phyloP scores from a whole-genome alignment of 2,888 invertebrate species.

The Drosophila mimetica region DNA sequence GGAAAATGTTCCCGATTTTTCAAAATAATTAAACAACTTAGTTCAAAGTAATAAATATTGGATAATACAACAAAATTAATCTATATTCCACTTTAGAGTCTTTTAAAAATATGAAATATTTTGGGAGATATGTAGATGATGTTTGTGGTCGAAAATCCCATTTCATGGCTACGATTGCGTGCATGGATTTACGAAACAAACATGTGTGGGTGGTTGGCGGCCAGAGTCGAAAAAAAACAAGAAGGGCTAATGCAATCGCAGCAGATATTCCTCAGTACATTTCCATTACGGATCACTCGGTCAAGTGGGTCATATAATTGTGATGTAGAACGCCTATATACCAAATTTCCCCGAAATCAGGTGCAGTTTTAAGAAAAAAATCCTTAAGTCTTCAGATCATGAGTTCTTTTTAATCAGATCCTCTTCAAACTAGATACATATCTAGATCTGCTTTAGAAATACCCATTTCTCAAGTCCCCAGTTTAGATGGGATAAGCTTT shows the following conservation, averaged over 20 bases:
- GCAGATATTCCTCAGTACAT: conserved; percentile 16
- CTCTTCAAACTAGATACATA: neutral
- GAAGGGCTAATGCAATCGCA: conserved; percentile 51
- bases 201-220: conserved; percentile 14
- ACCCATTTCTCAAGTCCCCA: neutral
- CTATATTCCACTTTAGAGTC: neutral
- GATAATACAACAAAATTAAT: too few relatives aligned
- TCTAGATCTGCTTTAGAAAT: neutral
- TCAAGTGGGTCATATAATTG: conserved; percentile 29
- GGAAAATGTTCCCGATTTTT: neutral
- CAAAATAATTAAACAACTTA: too few relatives aligned
- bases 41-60: too few relatives aligned
- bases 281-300: conserved; percentile 30
- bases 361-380: neutral
- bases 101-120: neutral
- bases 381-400: neutral
- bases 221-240: conserved; percentile 3
- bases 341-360: conserved; percentile 2
- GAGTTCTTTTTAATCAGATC: neutral
- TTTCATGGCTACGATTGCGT: conserved; percentile 19
- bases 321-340: conserved; percentile 4
- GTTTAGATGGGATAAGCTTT: neutral
- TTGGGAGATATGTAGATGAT: neutral
- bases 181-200: conserved; percentile 25
- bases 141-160: conserved; percentile 22